Conservation (phyloP, 1,140 invertebrate species). For the Leptinotarsa undecemlineata region DNA sequence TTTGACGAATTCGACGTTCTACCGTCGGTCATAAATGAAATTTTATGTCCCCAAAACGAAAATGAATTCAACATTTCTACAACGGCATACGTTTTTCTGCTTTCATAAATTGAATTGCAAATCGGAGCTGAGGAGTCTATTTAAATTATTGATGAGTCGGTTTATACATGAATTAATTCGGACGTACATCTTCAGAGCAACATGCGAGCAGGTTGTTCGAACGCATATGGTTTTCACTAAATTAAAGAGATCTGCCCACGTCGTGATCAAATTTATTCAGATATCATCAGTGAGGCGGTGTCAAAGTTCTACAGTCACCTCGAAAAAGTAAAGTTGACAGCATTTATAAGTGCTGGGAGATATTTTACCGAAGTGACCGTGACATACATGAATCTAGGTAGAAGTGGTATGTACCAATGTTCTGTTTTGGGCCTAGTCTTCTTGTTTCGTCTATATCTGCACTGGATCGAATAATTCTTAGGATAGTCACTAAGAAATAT, state of each 20-base stretch:
- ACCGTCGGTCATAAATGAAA: constrained; percentile 4
- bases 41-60: neutral
- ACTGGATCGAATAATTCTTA: too few species aligned
- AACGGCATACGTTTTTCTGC: neutral
- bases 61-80: neutral
- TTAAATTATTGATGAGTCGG: constrained; percentile 12
- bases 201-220: neutral
- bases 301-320: constrained; percentile 1
- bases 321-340: neutral
- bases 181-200: neutral
- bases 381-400: too few species aligned
- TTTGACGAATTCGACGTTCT: neutral
- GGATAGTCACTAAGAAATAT: too few species aligned
- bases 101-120: constrained; percentile 20
- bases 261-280: constrained; percentile 1
- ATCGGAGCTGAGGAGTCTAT: neutral
- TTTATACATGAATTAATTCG: constrained; percentile 12
- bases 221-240: neutral
- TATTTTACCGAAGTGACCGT: neutral
- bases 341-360: neutral
- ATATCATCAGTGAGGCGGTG: neutral
- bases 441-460: too few species aligned
- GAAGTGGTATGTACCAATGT: too few species aligned
- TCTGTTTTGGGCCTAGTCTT: too few species aligned
- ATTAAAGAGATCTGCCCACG: neutral